A percentile compares a stretch with the other conserved stretches of the same genome.
Conservation (phyloP, 2,888 invertebrate species). For the Ichneumon xanthorius region DNA sequence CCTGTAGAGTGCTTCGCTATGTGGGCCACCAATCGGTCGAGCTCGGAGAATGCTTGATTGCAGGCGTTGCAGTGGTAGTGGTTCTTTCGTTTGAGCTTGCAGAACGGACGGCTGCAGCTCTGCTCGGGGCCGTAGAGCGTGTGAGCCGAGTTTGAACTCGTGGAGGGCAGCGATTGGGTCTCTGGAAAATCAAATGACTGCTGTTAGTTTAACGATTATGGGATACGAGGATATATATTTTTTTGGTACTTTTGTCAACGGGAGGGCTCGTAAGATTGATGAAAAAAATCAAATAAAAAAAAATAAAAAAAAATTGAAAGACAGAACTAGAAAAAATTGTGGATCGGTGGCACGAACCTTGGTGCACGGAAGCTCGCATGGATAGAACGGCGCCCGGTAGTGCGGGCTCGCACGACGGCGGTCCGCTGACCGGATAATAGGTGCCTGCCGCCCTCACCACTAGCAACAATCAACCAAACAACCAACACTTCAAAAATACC, state of each 20-base stretch:
- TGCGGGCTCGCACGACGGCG: constrained; percentile 87
- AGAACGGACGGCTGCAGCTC: constrained; percentile 91
- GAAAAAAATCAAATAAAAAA: constrained; percentile 19
- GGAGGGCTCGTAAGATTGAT: constrained; percentile 14
- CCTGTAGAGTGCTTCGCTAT: constrained; percentile 90
- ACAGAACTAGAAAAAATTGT: constrained; percentile 77
- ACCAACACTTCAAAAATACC: constrained; percentile 85
- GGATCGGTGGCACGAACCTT: constrained; percentile 84
- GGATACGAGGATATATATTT: background rate
- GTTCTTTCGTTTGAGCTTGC: constrained; percentile 91
- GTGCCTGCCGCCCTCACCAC: constrained; percentile 97
- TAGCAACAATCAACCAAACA: constrained; percentile 88
- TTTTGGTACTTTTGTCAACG: background rate
- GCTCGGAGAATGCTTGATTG: constrained; percentile 92
- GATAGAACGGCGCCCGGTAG: constrained; percentile 86
- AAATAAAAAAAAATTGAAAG: constrained; percentile 37
- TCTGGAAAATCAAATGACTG: constrained; percentile 67
- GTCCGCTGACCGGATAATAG: constrained; percentile 93
- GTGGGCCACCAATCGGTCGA: constrained; percentile 89
- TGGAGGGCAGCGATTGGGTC: constrained; percentile 73
- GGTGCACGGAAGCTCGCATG: constrained; percentile 86
- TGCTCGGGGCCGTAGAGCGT: constrained; percentile 88
- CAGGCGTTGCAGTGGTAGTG: constrained; percentile 93
- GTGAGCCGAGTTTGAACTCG: constrained; percentile 81
- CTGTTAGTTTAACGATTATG: background rate